Evolutionary conservation across 2,113 vertebrate genomes (phyloP).

Genomic region (Cranoglanis bouderius): DNA sequence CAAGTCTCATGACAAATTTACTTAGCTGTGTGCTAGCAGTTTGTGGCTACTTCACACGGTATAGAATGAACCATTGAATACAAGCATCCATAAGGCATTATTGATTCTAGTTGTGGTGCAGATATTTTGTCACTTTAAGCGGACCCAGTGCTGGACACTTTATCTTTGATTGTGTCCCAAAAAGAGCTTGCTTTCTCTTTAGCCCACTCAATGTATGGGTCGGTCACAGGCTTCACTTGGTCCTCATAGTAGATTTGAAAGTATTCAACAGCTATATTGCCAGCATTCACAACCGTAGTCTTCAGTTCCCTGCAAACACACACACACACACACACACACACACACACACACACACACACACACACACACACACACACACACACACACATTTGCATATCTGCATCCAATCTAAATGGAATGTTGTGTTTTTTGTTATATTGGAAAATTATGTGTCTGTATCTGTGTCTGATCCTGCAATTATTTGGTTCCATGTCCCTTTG

Average conservation of each 20-base stretch:
- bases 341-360: slow-evolving; percentile 15
- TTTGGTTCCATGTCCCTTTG: too few species aligned
- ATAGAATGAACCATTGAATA: not conserved
- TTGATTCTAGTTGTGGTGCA: not conserved
- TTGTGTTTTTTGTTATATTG: not conserved
- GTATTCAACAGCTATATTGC: slow-evolving; percentile 23
- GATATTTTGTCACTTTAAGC: not conserved
- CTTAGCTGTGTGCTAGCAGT: not conserved
- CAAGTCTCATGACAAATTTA: not conserved
- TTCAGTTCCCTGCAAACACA: slow-evolving; percentile 52
- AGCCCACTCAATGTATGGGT: slow-evolving; percentile 63
- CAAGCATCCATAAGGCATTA: too few species aligned
- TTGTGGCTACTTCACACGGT: not conserved
- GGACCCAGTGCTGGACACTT: not conserved
- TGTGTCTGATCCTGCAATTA: too few species aligned
- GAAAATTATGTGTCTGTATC: too few species aligned
- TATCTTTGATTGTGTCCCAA: slow-evolving; percentile 56
- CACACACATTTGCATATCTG: not conserved
- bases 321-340: slow-evolving; percentile 33
- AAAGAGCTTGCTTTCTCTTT: slow-evolving; percentile 37
- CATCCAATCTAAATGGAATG: not conserved
- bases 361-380: slow-evolving; percentile 33
- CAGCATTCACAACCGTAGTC: slow-evolving; percentile 37
- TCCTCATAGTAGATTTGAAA: slow-evolving; percentile 67
- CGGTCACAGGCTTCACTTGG: slow-evolving; percentile 61